These are phyloP conservation scores for Cyprinodon brontotheroides DNA, from an alignment of 2,113 vertebrate genomes.

Conservation along the genomic window DNA sequence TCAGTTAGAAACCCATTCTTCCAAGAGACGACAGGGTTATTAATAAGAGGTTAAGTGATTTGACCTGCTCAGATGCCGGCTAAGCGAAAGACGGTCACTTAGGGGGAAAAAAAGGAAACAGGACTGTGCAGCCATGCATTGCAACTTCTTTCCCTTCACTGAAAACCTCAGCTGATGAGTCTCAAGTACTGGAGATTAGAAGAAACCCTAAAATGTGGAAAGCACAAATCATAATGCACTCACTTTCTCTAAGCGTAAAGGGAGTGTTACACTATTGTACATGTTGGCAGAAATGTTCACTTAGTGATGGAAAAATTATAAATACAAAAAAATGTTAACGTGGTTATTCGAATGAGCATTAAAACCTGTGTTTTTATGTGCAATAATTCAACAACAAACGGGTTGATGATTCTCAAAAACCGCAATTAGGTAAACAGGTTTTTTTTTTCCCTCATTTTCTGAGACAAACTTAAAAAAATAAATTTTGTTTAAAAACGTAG, in stretches of 20 bases:
- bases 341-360: background rate
- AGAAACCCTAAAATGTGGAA: constrained; percentile 16
- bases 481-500: no score
- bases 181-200: constrained; percentile 20
- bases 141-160: constrained; percentile 35
- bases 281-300: background rate
- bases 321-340: background rate
- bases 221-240: background rate
- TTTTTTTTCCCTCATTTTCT: background rate
- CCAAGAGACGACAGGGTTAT: constrained; percentile 65
- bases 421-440: background rate
- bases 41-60: constrained; percentile 72
- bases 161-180: constrained; percentile 1
- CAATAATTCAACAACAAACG: background rate
- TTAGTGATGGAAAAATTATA: background rate
- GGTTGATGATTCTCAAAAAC: background rate
- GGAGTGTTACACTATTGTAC: background rate
- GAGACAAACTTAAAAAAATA: no score
- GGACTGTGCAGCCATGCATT: constrained; percentile 23
- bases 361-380: background rate
- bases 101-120: constrained; percentile 29
- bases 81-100: constrained; percentile 68
- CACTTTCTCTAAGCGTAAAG: background rate
- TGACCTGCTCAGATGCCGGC: constrained; percentile 69
- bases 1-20: constrained; percentile 60